Evolutionary conservation across 2,888 invertebrate genomes (phyloP), one percentile per base, ranked within the genome.

Genomic region (Andrena praecox): DNA sequence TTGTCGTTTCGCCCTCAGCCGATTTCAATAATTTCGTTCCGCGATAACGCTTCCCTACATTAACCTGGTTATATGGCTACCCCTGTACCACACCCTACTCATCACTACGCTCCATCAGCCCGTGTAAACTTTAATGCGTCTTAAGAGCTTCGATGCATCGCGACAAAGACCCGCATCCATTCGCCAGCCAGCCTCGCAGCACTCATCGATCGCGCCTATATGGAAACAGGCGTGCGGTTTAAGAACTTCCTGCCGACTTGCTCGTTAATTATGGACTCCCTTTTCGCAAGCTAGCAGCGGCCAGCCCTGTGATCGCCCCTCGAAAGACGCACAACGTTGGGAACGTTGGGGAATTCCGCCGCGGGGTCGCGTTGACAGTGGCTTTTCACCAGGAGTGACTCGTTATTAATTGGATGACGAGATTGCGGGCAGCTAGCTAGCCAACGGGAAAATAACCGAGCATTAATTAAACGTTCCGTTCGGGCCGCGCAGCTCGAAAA

Each of bases 391-490:
- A 24, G n/a, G 6, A 8, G 10, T 62, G 48, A 29, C 29, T 59
- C 63, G 70, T 71, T 82, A 82, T 81, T 73, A 73, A 82, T 83
- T 73, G 69, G 72, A 82, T 64, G 64, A 69, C 54, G 72, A 66
- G 77, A 73, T 77, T 67, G 82, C 68, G 80, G 63, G 48, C 48
- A 27, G 35, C 48, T 12, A 66, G 66, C 33, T 59, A 77, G 42
- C 69, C 76, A 72, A 54, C 77, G 82, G 33, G 77, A 77, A 85
- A 82, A 85, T 81, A 85, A 78, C 67, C 70, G 76, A 68, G 76
- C 74, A 71, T 85, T 81, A 85, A 85, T 85, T 81, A 77, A 78
- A 78, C 85, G 73, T 73, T 73, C 56, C 8, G 33, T 10, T 33
- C 29, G 50, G 24, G 16, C 35, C 10, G 72, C 12, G 20, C 42